Percentiles rank a stretch among this genome's conserved stretches.
These are phyloP conservation scores for Leptopilina clavipes DNA, from an alignment of 1,140 invertebrate species.

Conservation along the genomic window DNA sequence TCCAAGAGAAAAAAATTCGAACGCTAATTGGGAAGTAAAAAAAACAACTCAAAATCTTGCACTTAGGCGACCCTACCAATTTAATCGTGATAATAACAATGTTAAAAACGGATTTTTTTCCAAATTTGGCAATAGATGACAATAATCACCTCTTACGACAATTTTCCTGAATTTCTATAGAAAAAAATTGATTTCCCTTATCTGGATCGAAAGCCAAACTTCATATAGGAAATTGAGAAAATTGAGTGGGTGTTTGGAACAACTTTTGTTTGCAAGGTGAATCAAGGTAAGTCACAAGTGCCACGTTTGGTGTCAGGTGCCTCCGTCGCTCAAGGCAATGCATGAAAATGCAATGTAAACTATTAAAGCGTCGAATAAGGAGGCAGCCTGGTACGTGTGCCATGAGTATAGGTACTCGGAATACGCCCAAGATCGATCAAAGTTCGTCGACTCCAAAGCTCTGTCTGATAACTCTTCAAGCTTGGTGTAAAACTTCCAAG, in stretches of 20 bases:
- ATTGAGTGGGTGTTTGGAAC: not conserved
- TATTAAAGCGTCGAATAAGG: conserved; percentile 19
- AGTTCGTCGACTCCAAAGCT: conserved; percentile 59
- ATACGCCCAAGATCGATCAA: conserved; percentile 60
- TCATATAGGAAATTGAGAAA: not conserved
- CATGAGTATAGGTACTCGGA: not conserved
- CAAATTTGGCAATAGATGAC: no score
- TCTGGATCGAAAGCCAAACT: not conserved
- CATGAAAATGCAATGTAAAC: conserved; percentile 16
- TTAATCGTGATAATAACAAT: no score
- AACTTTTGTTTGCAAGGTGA: conserved; percentile 10
- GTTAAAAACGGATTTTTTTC: no score
- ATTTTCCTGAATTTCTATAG: no score
- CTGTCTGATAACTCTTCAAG: conserved; percentile 31
- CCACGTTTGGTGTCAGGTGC: conserved; percentile 17
- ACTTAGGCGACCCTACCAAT: no score
- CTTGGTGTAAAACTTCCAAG: not conserved
- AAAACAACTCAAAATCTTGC: no score
- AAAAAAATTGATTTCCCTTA: not conserved
- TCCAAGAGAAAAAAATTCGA: no score
- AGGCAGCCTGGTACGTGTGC: not conserved
- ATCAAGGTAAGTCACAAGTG: conserved; percentile 11
- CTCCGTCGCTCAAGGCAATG: conserved; percentile 13
- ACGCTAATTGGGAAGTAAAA: no score
- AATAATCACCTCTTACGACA: no score